phyloP scores from a whole-genome alignment of 1,140 invertebrate species.

The Chrysoperla carnea region DNA sequence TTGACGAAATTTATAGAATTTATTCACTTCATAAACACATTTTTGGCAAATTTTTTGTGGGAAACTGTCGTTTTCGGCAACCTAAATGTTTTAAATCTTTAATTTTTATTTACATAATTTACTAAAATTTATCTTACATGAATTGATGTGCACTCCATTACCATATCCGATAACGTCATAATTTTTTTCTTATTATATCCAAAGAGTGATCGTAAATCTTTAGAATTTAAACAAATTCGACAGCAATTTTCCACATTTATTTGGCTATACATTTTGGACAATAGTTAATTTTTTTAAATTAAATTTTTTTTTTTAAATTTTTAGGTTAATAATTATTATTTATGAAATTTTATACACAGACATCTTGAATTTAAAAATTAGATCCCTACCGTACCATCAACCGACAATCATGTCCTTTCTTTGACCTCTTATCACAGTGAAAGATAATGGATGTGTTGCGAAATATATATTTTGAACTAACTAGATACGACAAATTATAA shows the following conservation, averaged over 20 bases:
- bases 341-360: too few relatives aligned
- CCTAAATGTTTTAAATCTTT: conserved; percentile 6
- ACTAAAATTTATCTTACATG: not conserved
- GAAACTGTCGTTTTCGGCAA: conserved; percentile 10
- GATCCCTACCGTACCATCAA: too few relatives aligned
- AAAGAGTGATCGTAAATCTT: not conserved
- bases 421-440: too few relatives aligned
- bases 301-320: not conserved
- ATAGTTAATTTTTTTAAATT: not conserved
- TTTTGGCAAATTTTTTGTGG: conserved; percentile 12
- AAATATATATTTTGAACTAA: too few relatives aligned
- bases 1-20: conserved; percentile 14
- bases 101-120: not conserved
- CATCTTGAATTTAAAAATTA: too few relatives aligned
- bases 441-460: too few relatives aligned
- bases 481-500: too few relatives aligned
- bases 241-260: not conserved
- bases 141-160: not conserved
- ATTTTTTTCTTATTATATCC: not conserved
- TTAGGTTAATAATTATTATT: not conserved
- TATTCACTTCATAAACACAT: conserved; percentile 13
- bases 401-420: too few relatives aligned
- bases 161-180: not conserved
- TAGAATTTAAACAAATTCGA: not conserved
- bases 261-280: not conserved